Conservation (phyloP, 2,113 vertebrate species). For the Azemiops feae region DNA sequence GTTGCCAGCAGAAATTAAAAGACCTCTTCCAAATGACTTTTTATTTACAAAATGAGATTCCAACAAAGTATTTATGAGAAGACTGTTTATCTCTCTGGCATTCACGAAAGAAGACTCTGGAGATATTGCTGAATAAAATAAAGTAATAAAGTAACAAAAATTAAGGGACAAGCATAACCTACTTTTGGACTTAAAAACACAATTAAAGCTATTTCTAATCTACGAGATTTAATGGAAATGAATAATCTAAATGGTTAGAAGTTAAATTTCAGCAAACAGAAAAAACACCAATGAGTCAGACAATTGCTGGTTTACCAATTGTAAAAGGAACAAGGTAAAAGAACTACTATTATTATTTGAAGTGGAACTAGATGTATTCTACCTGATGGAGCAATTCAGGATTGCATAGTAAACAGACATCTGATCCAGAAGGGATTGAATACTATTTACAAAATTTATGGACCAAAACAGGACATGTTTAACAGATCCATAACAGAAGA, state of each 20-base stretch:
- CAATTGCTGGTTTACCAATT: neutral
- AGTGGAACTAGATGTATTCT: neutral
- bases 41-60: neutral
- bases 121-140: neutral
- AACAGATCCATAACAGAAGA: neutral
- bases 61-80: neutral
- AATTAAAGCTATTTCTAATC: neutral
- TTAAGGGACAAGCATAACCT: no score
- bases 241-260: neutral
- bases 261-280: neutral
- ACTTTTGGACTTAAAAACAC: neutral
- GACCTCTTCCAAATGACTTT: neutral
- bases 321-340: neutral
- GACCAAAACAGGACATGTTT: neutral
- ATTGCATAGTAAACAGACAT: neutral
- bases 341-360: neutral
- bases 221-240: neutral
- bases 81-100: neutral
- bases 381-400: neutral
- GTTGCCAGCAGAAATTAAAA: neutral
- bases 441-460: neutral
- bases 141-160: no score
- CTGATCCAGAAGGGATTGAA: neutral
- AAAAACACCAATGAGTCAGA: neutral
- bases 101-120: neutral